phyloP scores from a whole-genome alignment of 2,113 vertebrate genomes.

The Oreochromis niloticus region DNA sequence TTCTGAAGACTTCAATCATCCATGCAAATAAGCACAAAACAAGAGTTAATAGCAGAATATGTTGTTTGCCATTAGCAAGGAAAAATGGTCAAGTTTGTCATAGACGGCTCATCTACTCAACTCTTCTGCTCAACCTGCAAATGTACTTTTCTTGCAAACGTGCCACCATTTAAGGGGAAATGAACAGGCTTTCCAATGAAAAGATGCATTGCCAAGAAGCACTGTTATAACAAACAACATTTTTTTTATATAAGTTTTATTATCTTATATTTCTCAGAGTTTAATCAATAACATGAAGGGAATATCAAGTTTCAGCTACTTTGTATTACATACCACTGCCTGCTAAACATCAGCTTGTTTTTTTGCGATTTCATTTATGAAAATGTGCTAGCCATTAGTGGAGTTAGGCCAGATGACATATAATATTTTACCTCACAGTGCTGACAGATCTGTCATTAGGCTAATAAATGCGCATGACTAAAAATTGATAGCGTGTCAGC shows the following conservation, averaged over 20 bases:
- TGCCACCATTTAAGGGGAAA: no score
- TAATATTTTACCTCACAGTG: neutral
- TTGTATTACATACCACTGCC: neutral
- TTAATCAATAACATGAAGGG: neutral
- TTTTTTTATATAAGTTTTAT: no score
- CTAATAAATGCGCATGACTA: neutral
- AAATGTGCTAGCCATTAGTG: neutral
- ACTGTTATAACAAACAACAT: no score
- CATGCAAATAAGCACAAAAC: neutral
- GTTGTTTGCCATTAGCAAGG: neutral
- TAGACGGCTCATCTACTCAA: no score
- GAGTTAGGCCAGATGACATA: neutral
- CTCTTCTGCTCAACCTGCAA: no score
- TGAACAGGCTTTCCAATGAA: no score
- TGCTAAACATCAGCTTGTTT: neutral
- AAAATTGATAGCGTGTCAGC: accelerated
- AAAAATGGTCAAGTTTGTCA: no score
- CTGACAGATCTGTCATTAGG: neutral
- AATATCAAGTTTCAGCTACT: neutral
- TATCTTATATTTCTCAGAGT: neutral
- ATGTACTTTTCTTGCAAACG: no score
- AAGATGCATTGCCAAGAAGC: no score
- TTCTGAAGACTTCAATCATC: neutral
- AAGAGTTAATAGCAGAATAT: neutral
- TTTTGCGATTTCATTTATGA: neutral